Percentiles rank a stretch among this genome's conserved stretches.
Evolutionary conservation across 2,113 vertebrate genomes (phyloP).

Genomic region (Xenus cinereus): DNA sequence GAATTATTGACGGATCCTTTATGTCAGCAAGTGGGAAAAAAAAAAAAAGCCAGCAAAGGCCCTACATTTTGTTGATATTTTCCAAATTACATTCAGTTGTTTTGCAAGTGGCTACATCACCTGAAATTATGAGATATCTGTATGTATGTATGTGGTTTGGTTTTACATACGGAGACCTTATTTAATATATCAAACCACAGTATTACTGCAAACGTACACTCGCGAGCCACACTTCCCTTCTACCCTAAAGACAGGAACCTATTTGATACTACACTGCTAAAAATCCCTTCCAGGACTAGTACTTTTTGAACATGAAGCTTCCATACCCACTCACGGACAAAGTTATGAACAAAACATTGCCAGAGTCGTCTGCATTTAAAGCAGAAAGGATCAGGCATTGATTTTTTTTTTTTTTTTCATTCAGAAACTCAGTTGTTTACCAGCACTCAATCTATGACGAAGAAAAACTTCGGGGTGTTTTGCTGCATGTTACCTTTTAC

Average conservation of each 20-base stretch:
- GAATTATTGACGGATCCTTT: background rate
- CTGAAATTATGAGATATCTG: background rate
- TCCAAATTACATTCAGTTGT: background rate
- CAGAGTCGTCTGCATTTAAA: background rate
- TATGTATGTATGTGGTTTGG: accelerated
- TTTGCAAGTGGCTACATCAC: background rate
- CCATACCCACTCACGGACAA: background rate
- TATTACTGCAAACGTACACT: background rate
- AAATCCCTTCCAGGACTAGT: background rate
- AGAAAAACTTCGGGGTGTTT: background rate
- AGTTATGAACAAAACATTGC: background rate
- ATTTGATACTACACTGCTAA: background rate
- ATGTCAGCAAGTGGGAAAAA: background rate
- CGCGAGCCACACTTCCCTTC: background rate
- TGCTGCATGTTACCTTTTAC: background rate
- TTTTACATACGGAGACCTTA: background rate
- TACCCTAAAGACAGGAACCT: background rate
- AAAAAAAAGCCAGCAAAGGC: background rate
- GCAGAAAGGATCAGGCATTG: background rate
- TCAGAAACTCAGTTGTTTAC: background rate
- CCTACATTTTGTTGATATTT: background rate
- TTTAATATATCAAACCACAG: background rate
- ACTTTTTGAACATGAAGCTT: background rate
- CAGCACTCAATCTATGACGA: background rate
- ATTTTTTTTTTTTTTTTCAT: background rate